Evolutionary conservation across 2,797 vertebrate genomes (phyloP), one percentile per base, ranked within the genome.

Genomic region (Tapirus indicus): DNA sequence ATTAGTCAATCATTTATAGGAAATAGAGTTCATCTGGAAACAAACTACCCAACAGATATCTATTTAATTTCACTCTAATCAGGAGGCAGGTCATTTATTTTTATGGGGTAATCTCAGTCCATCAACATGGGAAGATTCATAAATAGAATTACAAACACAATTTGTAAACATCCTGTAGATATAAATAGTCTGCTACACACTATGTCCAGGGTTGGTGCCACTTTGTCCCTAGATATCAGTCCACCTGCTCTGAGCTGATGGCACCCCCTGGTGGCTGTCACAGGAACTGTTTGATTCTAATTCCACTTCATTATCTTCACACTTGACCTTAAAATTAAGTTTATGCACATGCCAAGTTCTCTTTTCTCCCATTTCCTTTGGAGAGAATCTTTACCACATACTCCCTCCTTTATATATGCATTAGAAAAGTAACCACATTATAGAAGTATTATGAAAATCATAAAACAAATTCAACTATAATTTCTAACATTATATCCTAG

Each of bases 211-310:
- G 25, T 49, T 54, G 56, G 32, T 74, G 56, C n/a, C 85, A 17
- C 54, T 60, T 72, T 20, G 68, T 20, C 44, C 7, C 2, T 21
- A 58, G 21, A 3, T n/a, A 35, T 16, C 49, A 16, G 64, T 20
- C 56, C 80, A 83, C 14, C 32, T 52, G 90, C 60, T 88, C 69
- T 88, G 54, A 18, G 75, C 56, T 77, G 60, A 68, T 47, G 88
- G 13, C 14, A 82, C 95, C 95, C 96, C 85, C 97, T 98, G 69
- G 91, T 94, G 98, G 97, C 93, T 47, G 1, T n/a, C 44, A 38
- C 14, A 68, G 18, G 95, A 92, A 96, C 35, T 18, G 68, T 29
- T 47, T 6, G 21, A 88, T 79, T 92, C 49, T 64, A 71, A 60
- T 69, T 78, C 23, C 17, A 56, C 41, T 56, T n/a, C 2, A 16